These are phyloP conservation scores for Echiichthys vipera DNA, from an alignment of 2,797 vertebrate genomes.

Conservation along the genomic window DNA sequence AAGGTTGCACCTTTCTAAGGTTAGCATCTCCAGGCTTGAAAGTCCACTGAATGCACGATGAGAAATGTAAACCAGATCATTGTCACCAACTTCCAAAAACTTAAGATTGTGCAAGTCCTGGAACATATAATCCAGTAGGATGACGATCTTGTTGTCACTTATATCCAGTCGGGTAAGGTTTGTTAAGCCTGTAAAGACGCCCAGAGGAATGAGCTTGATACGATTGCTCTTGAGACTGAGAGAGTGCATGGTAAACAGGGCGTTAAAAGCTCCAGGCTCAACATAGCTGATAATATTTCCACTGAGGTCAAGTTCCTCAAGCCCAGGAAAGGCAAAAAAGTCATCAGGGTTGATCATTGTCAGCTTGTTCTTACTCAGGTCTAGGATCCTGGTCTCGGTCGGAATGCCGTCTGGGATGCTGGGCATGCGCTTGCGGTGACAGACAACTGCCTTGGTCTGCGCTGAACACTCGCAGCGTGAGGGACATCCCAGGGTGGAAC, in stretches of 20 bases:
- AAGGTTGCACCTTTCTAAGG: slow-evolving; percentile 97
- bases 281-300: slow-evolving; percentile 97
- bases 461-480: slow-evolving; percentile 98
- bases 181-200: slow-evolving; percentile 94
- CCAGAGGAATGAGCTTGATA: slow-evolving; percentile 95
- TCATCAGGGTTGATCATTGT: slow-evolving; percentile 95
- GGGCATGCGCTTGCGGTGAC: slow-evolving; percentile 93
- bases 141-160: slow-evolving; percentile 99
- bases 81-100: slow-evolving; percentile 96
- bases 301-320: slow-evolving; percentile 97
- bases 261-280: slow-evolving; percentile 95
- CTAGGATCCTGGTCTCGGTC: slow-evolving; percentile 96
- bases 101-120: slow-evolving; percentile 97
- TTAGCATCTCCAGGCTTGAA: slow-evolving; percentile 93
- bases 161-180: slow-evolving; percentile 98
- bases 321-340: slow-evolving; percentile 91
- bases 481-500: slow-evolving; percentile 91
- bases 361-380: slow-evolving; percentile 98
- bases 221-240: slow-evolving; percentile 98
- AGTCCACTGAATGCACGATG: slow-evolving; percentile 97
- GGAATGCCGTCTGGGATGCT: slow-evolving; percentile 96
- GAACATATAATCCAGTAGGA: slow-evolving; percentile 98
- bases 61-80: slow-evolving; percentile 98
- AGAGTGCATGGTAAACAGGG: slow-evolving; percentile 93
- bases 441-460: slow-evolving; percentile 96